Percentiles rank a stretch among this genome's conserved stretches.
phyloP scores from a whole-genome alignment of 1,140 invertebrate species.

The Zaprionus ghesquierei region DNA sequence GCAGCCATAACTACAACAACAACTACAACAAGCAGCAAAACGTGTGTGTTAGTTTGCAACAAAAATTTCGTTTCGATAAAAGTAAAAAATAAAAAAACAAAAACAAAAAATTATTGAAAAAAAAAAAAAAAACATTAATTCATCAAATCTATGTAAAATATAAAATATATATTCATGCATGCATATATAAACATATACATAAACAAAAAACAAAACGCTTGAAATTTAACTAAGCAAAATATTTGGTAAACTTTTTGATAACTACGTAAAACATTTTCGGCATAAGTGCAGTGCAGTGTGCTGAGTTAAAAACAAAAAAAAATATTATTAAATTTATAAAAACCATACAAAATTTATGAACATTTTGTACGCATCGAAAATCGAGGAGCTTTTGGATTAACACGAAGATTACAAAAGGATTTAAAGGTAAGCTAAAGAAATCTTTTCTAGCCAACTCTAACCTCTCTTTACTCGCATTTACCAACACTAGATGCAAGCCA shows the following conservation, averaged over 20 bases:
- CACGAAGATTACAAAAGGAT: constrained; percentile 71
- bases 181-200: constrained; percentile 14
- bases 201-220: constrained; percentile 43
- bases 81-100: constrained; percentile 42
- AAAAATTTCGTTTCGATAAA: constrained; percentile 82
- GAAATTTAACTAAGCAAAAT: constrained; percentile 52
- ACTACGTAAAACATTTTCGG: constrained; percentile 2
- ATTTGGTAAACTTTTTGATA: constrained; percentile 67
- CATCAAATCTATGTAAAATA: constrained; percentile 39
- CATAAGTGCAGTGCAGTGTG: constrained; percentile 51
- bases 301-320: constrained; percentile 24
- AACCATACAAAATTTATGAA: constrained; percentile 49
- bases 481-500: too few species aligned
- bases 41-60: constrained; percentile 82
- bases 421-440: constrained; percentile 63
- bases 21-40: constrained; percentile 54
- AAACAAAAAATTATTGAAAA: constrained; percentile 38
- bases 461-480: too few species aligned
- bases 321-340: constrained; percentile 24
- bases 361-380: constrained; percentile 34
- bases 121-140: constrained; percentile 45
- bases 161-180: constrained; percentile 40
- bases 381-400: constrained; percentile 61
- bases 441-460: too few species aligned
- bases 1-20: constrained; percentile 40